These are phyloP conservation scores for Epistrophella euchroma DNA, from an alignment of 2,888 invertebrate species.

Conservation along the genomic window DNA sequence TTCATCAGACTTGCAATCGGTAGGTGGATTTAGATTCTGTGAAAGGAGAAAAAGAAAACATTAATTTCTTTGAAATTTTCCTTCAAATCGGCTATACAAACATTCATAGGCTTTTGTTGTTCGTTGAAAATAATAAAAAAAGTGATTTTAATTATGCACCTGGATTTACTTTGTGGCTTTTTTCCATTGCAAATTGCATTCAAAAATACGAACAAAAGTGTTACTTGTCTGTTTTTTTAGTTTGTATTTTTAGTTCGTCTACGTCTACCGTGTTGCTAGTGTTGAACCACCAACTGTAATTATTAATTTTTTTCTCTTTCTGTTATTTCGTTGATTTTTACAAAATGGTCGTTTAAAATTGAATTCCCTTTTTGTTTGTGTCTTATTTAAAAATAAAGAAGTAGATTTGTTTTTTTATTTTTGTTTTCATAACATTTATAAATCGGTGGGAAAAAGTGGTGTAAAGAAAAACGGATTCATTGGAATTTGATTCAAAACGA, in stretches of 20 bases:
- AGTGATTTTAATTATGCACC: not conserved
- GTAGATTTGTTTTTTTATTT: not conserved
- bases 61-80: not conserved
- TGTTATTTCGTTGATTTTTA: conserved; percentile 39
- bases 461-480: conserved; percentile 50
- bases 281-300: conserved; percentile 34
- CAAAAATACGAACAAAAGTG: not conserved
- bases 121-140: not conserved
- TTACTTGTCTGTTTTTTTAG: conserved; percentile 14
- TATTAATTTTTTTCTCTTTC: conserved; percentile 22
- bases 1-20: conserved; percentile 67
- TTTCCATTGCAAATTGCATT: no score
- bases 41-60: not conserved
- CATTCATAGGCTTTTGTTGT: not conserved
- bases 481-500: conserved; percentile 63
- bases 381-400: not conserved
- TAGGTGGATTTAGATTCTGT: conserved; percentile 36
- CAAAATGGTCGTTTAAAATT: conserved; percentile 67
- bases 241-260: not conserved
- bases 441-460: conserved; percentile 37
- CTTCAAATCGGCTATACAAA: not conserved
- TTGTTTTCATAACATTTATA: conserved; percentile 4
- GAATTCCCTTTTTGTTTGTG: conserved; percentile 34
- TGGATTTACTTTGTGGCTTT: conserved; percentile 12
- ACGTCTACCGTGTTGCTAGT: conserved; percentile 34